Percentiles rank a stretch among this genome's conserved stretches.
phyloP scores from a whole-genome alignment of 1,140 invertebrate species.

The Phenacoccus solenopsis region DNA sequence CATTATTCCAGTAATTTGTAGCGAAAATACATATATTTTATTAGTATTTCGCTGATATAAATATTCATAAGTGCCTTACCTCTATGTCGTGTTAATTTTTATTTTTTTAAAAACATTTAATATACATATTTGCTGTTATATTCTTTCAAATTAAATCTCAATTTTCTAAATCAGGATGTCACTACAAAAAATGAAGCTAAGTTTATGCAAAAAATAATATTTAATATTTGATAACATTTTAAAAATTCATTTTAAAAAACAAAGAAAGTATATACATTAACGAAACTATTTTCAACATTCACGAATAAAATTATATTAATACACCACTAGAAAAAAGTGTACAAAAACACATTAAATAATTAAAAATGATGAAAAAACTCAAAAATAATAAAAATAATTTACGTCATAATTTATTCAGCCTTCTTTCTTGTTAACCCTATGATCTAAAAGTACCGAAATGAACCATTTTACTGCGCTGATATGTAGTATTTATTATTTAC shows the following conservation, averaged over 20 bases:
- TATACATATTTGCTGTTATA: too few relatives aligned
- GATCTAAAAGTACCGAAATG: too few relatives aligned
- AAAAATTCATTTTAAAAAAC: background rate
- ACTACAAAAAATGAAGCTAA: too few relatives aligned
- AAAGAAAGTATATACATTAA: background rate
- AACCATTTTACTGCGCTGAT: background rate
- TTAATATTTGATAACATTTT: background rate
- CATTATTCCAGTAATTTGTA: too few relatives aligned
- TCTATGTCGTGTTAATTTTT: too few relatives aligned
- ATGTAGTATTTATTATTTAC: background rate
- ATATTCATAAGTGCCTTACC: too few relatives aligned
- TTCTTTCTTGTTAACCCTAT: background rate
- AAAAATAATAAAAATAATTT: background rate
- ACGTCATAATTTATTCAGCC: background rate
- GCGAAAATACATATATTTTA: too few relatives aligned
- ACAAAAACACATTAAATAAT: background rate
- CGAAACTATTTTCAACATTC: background rate
- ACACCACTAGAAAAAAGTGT: background rate
- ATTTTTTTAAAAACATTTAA: too few relatives aligned
- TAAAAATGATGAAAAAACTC: background rate
- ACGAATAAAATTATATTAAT: background rate
- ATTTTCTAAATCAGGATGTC: too few relatives aligned
- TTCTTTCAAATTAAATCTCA: too few relatives aligned
- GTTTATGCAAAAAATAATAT: too few relatives aligned
- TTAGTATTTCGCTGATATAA: too few relatives aligned